Percentiles rank a stretch among this genome's conserved stretches.
Conservation (phyloP, 2,797 vertebrate genomes). For the Chromis chromis region DNA sequence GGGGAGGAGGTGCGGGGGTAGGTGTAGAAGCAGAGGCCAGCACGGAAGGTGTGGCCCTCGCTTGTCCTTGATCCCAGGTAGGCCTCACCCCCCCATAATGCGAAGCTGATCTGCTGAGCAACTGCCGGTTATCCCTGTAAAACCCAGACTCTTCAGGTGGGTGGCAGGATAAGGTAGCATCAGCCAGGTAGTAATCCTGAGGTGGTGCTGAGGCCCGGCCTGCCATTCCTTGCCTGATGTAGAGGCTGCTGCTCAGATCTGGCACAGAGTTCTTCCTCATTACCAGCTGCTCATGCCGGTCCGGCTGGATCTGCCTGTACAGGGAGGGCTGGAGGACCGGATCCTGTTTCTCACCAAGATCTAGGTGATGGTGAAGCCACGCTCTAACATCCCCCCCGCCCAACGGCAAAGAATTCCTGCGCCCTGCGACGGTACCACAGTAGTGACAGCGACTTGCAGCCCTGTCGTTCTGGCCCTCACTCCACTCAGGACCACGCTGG, state of each 20-base stretch:
- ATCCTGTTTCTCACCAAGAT: conserved; percentile 78
- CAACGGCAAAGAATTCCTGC: conserved; percentile 84
- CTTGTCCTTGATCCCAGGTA: conserved; percentile 89
- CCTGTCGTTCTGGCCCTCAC: conserved; percentile 79
- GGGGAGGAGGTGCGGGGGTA: conserved; percentile 68
- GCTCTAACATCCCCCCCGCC: conserved; percentile 75
- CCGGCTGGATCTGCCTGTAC: conserved; percentile 66
- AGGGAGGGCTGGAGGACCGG: conserved; percentile 75
- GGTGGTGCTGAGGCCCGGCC: conserved; percentile 82
- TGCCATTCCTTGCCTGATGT: conserved; percentile 85
- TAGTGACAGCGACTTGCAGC: conserved; percentile 76
- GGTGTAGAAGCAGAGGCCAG: conserved; percentile 70
- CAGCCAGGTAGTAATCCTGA: conserved; percentile 89
- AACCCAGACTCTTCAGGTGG: conserved; percentile 84
- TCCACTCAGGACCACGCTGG: conserved; percentile 87
- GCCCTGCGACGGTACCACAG: conserved; percentile 78
- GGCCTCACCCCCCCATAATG: conserved; percentile 85
- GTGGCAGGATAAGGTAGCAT: conserved; percentile 80
- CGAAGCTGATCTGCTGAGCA: conserved; percentile 79
- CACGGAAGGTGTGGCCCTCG: conserved; percentile 74
- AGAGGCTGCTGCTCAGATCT: conserved; percentile 81
- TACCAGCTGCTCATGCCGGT: conserved; percentile 62
- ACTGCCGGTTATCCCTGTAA: conserved; percentile 86
- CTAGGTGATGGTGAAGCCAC: conserved; percentile 83
- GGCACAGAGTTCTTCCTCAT: conserved; percentile 85